Evolutionary conservation across 92 coral and sea anemone genomes (phyloP).

Genomic region (Anthopleura xanthogrammica): DNA sequence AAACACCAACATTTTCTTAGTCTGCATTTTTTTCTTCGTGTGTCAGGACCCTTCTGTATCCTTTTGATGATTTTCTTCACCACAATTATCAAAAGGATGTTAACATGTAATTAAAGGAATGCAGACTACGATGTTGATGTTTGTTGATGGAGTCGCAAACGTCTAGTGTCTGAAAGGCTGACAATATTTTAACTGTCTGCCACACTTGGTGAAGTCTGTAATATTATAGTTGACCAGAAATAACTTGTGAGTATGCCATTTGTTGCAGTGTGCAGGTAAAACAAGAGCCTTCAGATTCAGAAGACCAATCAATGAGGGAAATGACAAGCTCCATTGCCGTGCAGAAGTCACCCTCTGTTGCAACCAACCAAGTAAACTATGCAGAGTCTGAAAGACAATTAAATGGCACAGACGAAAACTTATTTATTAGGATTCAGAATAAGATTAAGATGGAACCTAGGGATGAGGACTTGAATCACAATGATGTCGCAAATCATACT

Average conservation of each 20-base stretch:
- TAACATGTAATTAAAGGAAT: no score
- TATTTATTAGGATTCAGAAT: background rate
- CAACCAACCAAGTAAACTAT: background rate
- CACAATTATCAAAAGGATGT: no score
- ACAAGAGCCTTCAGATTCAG: constrained; percentile 13
- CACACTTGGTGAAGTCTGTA: no score
- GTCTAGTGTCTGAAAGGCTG: no score
- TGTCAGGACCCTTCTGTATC: no score
- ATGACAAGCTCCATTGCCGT: background rate
- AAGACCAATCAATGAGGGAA: background rate
- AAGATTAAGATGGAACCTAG: background rate
- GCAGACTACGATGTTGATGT: no score
- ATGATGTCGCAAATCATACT: background rate
- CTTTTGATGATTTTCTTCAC: no score
- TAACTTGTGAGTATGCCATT: background rate
- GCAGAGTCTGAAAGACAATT: background rate
- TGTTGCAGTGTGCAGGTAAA: background rate
- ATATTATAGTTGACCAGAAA: no score
- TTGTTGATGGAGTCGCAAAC: no score
- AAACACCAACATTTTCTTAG: no score
- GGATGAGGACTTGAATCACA: background rate
- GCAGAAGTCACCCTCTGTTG: background rate
- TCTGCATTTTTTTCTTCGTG: no score
- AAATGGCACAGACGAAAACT: background rate
- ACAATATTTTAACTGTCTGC: no score